These are phyloP conservation scores for Trypoxylus dichotomus DNA, from an alignment of 1,140 invertebrate species.

Conservation along the genomic window DNA sequence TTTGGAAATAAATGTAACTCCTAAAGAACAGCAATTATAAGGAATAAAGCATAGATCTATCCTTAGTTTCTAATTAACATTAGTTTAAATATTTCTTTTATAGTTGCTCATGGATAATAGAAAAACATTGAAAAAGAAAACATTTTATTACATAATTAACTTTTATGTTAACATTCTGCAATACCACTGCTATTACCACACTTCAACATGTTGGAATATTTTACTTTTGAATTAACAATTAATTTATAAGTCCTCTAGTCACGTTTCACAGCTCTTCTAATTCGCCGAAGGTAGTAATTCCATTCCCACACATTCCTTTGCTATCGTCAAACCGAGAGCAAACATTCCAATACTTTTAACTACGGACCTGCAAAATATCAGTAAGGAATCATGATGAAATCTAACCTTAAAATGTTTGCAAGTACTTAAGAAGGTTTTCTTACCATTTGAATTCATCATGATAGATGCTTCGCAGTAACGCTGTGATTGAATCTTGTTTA, in stretches of 20 bases:
- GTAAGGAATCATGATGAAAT: not conserved
- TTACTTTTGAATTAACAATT: conserved; percentile 13
- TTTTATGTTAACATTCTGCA: not conserved
- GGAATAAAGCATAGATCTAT: no score
- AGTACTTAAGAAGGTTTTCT: no score
- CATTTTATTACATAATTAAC: not conserved
- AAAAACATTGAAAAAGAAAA: not conserved
- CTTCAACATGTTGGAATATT: not conserved
- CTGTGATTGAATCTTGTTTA: conserved; percentile 43
- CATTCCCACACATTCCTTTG: conserved; percentile 66
- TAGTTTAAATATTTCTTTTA: no score
- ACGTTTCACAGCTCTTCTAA: not conserved
- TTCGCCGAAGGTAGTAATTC: conserved; percentile 54
- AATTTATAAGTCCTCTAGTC: not conserved
- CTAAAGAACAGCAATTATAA: no score
- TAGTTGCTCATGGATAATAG: not conserved
- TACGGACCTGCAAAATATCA: conserved; percentile 61
- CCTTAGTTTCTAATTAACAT: no score
- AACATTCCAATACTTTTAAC: conserved; percentile 71
- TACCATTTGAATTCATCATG: conserved; percentile 61
- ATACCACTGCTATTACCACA: not conserved
- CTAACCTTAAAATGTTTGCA: not conserved
- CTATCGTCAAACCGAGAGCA: conserved; percentile 66
- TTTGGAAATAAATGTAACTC: not conserved
- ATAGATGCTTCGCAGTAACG: conserved; percentile 55